phyloP scores from a whole-genome alignment of 2,113 vertebrate species.

The Oncorhynchus tshawytscha region DNA sequence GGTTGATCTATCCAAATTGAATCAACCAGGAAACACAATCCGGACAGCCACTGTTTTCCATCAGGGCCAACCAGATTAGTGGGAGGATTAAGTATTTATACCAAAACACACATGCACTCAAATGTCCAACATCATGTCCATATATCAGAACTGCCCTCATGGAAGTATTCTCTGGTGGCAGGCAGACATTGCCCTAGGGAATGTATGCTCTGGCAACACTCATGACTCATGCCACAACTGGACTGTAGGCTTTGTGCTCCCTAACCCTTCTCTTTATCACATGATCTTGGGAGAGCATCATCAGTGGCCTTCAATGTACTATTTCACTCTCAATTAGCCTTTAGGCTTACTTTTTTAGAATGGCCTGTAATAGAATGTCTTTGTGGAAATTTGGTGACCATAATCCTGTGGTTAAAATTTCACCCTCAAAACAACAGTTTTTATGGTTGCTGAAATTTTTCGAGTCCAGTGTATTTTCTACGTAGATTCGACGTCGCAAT shows the following conservation, averaged over 20 bases:
- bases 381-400: too few relatives aligned
- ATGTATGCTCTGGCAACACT: background rate
- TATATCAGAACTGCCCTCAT: conserved; percentile 3
- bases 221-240: background rate
- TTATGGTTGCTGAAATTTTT: too few relatives aligned
- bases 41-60: conserved; percentile 45
- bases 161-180: background rate
- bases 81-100: conserved; percentile 28
- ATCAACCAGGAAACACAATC: conserved; percentile 64
- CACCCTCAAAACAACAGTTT: too few relatives aligned
- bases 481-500: too few relatives aligned
- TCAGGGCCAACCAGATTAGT: conserved; percentile 46
- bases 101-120: background rate
- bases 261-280: background rate
- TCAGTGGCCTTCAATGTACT: too few relatives aligned
- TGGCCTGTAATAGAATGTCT: too few relatives aligned
- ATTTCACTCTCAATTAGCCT: too few relatives aligned
- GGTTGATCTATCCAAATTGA: conserved; percentile 62
- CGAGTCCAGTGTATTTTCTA: too few relatives aligned
- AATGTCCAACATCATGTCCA: conserved; percentile 3
- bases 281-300: too few relatives aligned
- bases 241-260: background rate
- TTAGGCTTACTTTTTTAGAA: too few relatives aligned
- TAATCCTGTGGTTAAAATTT: too few relatives aligned
- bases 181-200: background rate